Evolutionary conservation across 1,140 invertebrate genomes (phyloP), one percentile per base, ranked within the genome.

Genomic region (Drosophila cardini): DNA sequence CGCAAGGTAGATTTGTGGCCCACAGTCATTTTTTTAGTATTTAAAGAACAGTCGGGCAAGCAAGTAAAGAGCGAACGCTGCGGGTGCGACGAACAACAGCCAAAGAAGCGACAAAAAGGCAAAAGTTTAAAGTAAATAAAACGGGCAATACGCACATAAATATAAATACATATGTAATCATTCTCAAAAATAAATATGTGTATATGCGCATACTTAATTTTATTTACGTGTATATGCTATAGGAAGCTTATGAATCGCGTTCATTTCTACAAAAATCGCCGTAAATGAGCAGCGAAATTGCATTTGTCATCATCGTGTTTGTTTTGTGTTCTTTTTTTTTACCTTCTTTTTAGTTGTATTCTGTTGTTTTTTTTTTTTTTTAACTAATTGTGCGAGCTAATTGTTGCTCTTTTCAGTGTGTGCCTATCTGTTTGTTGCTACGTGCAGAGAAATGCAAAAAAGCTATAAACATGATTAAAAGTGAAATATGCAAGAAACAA

Each of bases 21-120:
- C 72, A 67, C 72, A 74, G 70, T 74, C 67, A 46, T 70, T 70
- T 70, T 53, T 70, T 74, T 74, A 74, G 72, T 74, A 74, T 74
- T 74, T 74, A 74, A 70, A 74, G 72, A 74, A 74, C 72, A 63
- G 67, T 75, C 72, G 72, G 72, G 72, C 72, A 75, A 75, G 72
- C 72, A 75, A 75, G 72, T 64, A 52, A 52, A 53, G 50, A 52
- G 52, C 2, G 5, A 26, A 26, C 60, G 67, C 58, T 75, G 65
- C 57, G 58, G 50, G 45, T 50, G 64, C 26, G 43, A 26, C 21
- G 21, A 26, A 26, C 4, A 26, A 57, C 15, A 69, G 64, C 58
- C 34, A 56, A 34, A 69, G 56, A 73, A 69, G 36, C 43, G 50
- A 26, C 21, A 40, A 55, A 55, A 55, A 55, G 34, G 52, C 32